Evolutionary conservation across 2,888 invertebrate genomes (phyloP).

Genomic region (Iselma pallidipennis): DNA sequence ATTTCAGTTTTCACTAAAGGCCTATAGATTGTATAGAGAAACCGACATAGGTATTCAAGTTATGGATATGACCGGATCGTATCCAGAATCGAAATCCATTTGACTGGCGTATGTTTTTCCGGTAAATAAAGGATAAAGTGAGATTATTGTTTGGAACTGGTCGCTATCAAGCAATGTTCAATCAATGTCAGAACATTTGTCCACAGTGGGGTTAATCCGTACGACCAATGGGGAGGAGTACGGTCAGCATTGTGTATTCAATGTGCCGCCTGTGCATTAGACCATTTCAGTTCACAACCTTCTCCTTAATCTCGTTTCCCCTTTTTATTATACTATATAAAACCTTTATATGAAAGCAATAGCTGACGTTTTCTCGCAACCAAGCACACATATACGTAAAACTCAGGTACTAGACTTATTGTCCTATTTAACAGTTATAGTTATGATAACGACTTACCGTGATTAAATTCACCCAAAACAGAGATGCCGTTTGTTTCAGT

Average conservation of each 20-base stretch:
- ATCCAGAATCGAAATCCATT: constrained; percentile 27
- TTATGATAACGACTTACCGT: constrained; percentile 53
- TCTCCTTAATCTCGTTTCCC: constrained; percentile 54
- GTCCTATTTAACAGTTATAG: constrained; percentile 36
- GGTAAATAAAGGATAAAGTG: constrained; percentile 36
- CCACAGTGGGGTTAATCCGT: constrained; percentile 25
- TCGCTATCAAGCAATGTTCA: constrained; percentile 36
- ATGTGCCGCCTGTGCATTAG: constrained; percentile 47
- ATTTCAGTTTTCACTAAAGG: too few species aligned
- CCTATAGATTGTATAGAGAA: neutral
- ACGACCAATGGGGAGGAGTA: constrained; percentile 30
- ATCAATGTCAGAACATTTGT: constrained; percentile 36
- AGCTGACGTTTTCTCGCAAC: constrained; percentile 25
- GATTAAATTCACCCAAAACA: constrained; percentile 55
- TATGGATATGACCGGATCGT: constrained; percentile 1
- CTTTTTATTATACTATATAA: constrained; percentile 54
- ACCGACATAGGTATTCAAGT: neutral
- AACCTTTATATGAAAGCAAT: constrained; percentile 52
- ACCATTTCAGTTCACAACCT: constrained; percentile 52
- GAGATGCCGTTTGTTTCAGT: constrained; percentile 55
- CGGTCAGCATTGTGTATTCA: constrained; percentile 54
- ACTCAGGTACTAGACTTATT: constrained; percentile 30
- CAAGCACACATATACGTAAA: constrained; percentile 33
- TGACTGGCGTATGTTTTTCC: constrained; percentile 31
- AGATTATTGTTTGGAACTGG: constrained; percentile 36